Percentiles rank a stretch among this genome's conserved stretches.
These are phyloP conservation scores for Andrena flavipes DNA, from an alignment of 2,888 invertebrate species.

Conservation along the genomic window DNA sequence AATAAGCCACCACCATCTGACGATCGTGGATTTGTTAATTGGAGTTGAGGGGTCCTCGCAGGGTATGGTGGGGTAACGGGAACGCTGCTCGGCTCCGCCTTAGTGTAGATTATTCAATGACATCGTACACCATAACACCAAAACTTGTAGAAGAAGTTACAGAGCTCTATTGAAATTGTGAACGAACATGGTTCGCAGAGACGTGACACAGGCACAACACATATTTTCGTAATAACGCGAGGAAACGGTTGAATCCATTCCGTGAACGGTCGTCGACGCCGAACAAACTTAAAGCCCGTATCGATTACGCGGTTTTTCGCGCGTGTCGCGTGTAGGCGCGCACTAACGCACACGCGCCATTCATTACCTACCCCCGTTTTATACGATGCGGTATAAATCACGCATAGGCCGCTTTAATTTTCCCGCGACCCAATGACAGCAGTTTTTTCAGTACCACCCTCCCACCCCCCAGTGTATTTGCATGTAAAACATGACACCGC, in stretches of 20 bases:
- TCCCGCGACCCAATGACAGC: constrained; percentile 43
- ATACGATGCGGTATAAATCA: constrained; percentile 47
- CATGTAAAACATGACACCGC: constrained; percentile 27
- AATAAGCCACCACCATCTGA: too few relatives aligned
- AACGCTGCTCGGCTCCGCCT: too few relatives aligned
- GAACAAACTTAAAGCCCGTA: constrained; percentile 41
- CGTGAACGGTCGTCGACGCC: constrained; percentile 17
- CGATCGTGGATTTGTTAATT: too few relatives aligned
- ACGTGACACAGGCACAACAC: neutral
- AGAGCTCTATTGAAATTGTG: neutral
- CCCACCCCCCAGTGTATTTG: constrained; percentile 1
- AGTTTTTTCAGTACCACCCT: constrained; percentile 23
- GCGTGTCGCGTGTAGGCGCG: constrained; percentile 8
- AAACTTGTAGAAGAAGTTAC: neutral
- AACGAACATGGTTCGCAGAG: neutral
- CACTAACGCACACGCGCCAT: constrained; percentile 23
- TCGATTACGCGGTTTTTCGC: constrained; percentile 51
- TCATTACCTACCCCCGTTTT: constrained; percentile 45
- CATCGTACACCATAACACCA: too few relatives aligned
- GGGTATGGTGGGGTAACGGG: too few relatives aligned
- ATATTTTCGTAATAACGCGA: neutral
- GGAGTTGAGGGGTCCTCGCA: too few relatives aligned
- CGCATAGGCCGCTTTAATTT: constrained; percentile 55
- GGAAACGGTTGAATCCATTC: constrained; percentile 17
- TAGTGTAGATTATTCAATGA: too few relatives aligned